Conservation (phyloP, 2,113 vertebrate genomes). For the Dipodomys spectabilis region DNA sequence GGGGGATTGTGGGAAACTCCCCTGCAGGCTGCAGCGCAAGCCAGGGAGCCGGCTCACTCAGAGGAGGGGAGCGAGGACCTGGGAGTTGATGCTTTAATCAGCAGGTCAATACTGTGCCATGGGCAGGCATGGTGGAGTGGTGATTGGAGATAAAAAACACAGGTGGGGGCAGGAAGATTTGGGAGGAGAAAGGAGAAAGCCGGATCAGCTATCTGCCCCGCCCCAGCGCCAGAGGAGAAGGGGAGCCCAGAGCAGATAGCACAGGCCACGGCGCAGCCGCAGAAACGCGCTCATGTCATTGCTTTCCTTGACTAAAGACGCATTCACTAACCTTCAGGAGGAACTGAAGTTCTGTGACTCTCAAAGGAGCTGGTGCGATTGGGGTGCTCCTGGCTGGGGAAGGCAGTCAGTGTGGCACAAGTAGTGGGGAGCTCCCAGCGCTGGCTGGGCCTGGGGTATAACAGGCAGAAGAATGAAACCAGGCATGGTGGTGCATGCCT, state of each 20-base stretch:
- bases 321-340: slow-evolving; percentile 75
- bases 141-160: slow-evolving; percentile 90
- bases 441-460: fast-evolving
- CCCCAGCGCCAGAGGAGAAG: slow-evolving; percentile 74
- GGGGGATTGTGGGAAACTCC: neutral
- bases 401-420: fast-evolving
- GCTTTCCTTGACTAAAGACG: slow-evolving; percentile 79
- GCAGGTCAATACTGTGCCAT: slow-evolving; percentile 89
- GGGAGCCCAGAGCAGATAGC: slow-evolving; percentile 31
- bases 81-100: slow-evolving; percentile 93
- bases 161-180: slow-evolving; percentile 79
- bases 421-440: fast-evolving
- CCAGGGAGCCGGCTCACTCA: neutral
- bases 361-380: neutral
- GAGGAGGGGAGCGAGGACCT: slow-evolving; percentile 24
- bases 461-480: neutral
- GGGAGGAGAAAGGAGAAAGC: slow-evolving; percentile 88
- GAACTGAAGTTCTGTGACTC: fast-evolving
- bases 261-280: neutral
- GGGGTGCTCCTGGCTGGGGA: neutral
- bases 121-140: slow-evolving; percentile 79
- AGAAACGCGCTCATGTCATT: slow-evolving; percentile 66
- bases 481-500: too few species aligned
- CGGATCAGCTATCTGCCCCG: slow-evolving; percentile 87
- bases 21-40: neutral